phyloP scores from a whole-genome alignment of 2,797 vertebrate genomes.

The Squalus acanthias region DNA sequence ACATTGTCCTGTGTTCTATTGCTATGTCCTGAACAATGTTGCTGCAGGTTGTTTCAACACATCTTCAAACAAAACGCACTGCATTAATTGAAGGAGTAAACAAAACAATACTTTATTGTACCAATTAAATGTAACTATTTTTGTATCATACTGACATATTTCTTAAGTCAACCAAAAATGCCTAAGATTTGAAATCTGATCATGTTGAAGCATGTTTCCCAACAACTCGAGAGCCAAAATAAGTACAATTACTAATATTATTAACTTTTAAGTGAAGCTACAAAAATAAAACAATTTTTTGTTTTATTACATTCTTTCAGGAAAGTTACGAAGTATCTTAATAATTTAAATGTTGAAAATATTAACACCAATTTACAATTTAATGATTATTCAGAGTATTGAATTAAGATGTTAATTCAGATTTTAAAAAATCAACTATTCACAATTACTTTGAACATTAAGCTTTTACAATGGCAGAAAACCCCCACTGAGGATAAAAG shows the following conservation, averaged over 20 bases:
- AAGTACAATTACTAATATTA: conserved; percentile 43
- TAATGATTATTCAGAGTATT: conserved; percentile 38
- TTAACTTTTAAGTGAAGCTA: conserved; percentile 44
- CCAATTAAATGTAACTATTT: conserved; percentile 41
- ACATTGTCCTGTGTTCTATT: not conserved
- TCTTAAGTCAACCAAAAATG: conserved; percentile 40
- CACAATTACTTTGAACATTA: conserved; percentile 9
- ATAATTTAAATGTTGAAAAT: conserved; percentile 53
- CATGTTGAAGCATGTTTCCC: conserved; percentile 43
- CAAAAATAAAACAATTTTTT: conserved; percentile 51
- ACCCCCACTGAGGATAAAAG: not conserved
- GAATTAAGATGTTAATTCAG: not conserved
- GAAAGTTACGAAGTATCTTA: conserved; percentile 44
- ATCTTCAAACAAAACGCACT: not conserved
- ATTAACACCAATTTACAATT: conserved; percentile 52
- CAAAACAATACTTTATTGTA: conserved; percentile 49
- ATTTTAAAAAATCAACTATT: conserved; percentile 27
- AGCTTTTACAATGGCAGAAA: not conserved
- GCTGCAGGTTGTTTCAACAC: not conserved
- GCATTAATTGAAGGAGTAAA: conserved; percentile 22
- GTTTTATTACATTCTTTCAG: conserved; percentile 46
- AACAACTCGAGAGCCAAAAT: conserved; percentile 41
- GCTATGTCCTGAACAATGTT: not conserved
- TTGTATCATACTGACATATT: conserved; percentile 11
- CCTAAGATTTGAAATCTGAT: conserved; percentile 40